Evolutionary conservation across 2,888 invertebrate genomes (phyloP), one percentile per base, ranked within the genome.

Genomic region (Meteorus colon): DNA sequence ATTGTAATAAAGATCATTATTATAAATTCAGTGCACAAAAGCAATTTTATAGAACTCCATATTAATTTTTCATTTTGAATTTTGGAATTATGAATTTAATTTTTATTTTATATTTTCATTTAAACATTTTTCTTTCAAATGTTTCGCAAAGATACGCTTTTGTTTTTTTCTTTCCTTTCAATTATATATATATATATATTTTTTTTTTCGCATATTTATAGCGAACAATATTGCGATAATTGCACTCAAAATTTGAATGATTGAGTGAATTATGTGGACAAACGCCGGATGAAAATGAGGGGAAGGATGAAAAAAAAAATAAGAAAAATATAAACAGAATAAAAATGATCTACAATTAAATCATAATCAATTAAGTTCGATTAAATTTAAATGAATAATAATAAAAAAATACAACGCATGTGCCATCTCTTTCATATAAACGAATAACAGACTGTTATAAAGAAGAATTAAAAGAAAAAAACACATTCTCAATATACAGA

Each of bases 351-450:
- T 10, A 55, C 19, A 55, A 6, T 4, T 55, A 8, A 55, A 19
- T 55, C n/a, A 55, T 8, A 24, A 55, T 55, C 4, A 4, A 4
- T 16, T 48, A 48, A 48, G 34, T 48, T 48, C 4, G 4, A n/a
- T n/a, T 48, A 16, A 48, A 48, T 19, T 8, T 55, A 55, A 55
- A 5, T 19, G 24, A 55, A 4, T 8, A 8, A 24, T 19, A 19
- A 55, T 55, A 24, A 55, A 55, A 55, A 78, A 80, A 71, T 68
- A 79, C 78, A 83, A 83, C 81, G 83, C 77, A 85, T 85, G 85
- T 85, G 85, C 85, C 85, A 85, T 85, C 84, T 80, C 82, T 84
- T 85, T 84, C 82, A 81, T 84, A 84, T 78, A 80, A 77, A 72
- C 81, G 83, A 71, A 81, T 71, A 81, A 82, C 71, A 73, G 66